Evolutionary conservation across 2,797 vertebrate species (phyloP).

Genomic region (Lagodon rhomboides): DNA sequence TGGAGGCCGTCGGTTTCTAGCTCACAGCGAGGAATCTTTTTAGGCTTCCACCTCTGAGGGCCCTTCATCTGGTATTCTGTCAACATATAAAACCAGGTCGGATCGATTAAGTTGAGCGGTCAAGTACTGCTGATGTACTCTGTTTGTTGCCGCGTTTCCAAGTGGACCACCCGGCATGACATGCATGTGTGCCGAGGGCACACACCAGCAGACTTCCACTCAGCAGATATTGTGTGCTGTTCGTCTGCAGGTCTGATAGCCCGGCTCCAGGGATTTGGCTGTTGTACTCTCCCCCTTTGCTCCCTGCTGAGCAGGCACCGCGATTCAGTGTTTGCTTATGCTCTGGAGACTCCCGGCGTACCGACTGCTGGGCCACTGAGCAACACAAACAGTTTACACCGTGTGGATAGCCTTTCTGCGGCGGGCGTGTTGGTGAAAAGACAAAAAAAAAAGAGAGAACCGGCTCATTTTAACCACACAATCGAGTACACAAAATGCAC

Average conservation of each 20-base stretch:
- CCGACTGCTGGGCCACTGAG: slow-evolving; percentile 36
- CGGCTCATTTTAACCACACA: slow-evolving; percentile 19
- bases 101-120: not conserved
- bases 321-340: slow-evolving; percentile 53
- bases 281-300: slow-evolving; percentile 30
- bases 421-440: not conserved
- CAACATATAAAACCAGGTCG: not conserved
- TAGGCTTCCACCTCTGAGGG: not conserved
- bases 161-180: not conserved
- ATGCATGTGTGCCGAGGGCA: slow-evolving; percentile 5
- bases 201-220: slow-evolving; percentile 22
- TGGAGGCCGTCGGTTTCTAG: not conserved
- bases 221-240: slow-evolving; percentile 36
- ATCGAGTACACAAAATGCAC: slow-evolving; percentile 9
- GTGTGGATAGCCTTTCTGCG: slow-evolving; percentile 14
- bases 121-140: not conserved
- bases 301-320: slow-evolving; percentile 49
- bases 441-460: slow-evolving; percentile 21
- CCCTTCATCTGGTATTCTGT: not conserved
- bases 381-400: slow-evolving; percentile 37
- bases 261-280: slow-evolving; percentile 52
- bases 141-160: not conserved
- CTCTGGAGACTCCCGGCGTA: slow-evolving; percentile 51
- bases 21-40: not conserved
- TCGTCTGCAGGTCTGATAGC: slow-evolving; percentile 46